phyloP scores from a whole-genome alignment of 1,140 invertebrate species.

The Lasioglossum albipes region DNA sequence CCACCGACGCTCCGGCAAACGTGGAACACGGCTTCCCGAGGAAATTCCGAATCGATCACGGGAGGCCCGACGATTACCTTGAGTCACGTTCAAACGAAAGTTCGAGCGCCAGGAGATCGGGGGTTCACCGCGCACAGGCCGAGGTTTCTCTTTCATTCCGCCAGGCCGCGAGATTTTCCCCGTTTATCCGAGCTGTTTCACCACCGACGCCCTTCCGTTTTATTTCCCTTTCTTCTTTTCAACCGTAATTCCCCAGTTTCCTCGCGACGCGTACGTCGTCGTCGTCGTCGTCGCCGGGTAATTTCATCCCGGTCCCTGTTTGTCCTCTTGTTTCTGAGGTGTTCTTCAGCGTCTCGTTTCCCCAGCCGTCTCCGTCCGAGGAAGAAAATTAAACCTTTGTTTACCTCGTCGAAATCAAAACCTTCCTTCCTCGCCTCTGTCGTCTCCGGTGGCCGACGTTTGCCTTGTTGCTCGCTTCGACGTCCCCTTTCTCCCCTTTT shows the following conservation, averaged over 20 bases:
- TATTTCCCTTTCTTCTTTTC: conserved; percentile 12
- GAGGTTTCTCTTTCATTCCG: background rate
- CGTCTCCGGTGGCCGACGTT: background rate
- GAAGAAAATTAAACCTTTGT: too few species aligned
- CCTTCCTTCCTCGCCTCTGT: conserved; percentile 2
- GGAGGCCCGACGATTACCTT: background rate
- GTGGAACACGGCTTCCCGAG: too few species aligned
- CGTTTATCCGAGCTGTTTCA: background rate
- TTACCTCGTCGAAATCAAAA: too few species aligned
- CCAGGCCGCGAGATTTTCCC: background rate
- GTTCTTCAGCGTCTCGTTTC: background rate
- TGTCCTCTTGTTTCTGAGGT: conserved; percentile 3
- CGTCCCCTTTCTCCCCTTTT: background rate
- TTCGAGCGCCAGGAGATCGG: background rate
- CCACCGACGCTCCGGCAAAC: too few species aligned
- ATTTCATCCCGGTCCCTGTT: conserved; percentile 34
- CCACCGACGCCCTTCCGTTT: background rate
- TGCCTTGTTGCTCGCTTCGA: conserved; percentile 16
- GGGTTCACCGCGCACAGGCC: background rate
- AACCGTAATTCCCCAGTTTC: conserved; percentile 27
- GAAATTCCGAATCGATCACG: background rate
- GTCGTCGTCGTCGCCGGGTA: conserved; percentile 39
- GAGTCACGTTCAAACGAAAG: background rate
- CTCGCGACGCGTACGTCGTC: conserved; percentile 11
- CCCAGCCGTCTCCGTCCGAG: too few species aligned